phyloP scores from a whole-genome alignment of 2,888 invertebrate species.

The Eurytoma californica region DNA sequence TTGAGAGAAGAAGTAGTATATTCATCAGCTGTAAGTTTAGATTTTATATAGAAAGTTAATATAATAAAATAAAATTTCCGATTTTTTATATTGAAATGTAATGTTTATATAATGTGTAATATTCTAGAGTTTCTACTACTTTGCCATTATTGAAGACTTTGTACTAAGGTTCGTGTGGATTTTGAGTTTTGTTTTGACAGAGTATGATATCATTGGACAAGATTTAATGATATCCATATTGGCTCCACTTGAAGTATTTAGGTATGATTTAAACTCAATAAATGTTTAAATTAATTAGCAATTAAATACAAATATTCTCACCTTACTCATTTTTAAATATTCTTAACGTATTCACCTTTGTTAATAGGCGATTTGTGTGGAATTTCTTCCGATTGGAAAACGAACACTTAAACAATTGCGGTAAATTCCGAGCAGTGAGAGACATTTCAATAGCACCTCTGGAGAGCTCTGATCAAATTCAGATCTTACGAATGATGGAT shows the following conservation, averaged over 20 bases:
- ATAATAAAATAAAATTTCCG: constrained; percentile 35
- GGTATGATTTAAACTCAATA: constrained; percentile 76
- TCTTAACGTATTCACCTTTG: constrained; percentile 53
- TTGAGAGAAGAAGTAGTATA: constrained; percentile 97
- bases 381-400: constrained; percentile 99
- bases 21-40: constrained; percentile 84
- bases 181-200: constrained; percentile 88
- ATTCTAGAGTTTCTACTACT: constrained; percentile 92
- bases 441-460: constrained; percentile 97
- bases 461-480: constrained; percentile 93
- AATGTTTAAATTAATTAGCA: constrained; percentile 1
- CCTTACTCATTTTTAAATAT: constrained; percentile 53
- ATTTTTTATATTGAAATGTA: constrained; percentile 7
- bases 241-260: constrained; percentile 91
- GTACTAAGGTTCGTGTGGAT: constrained; percentile 96
- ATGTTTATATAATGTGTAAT: constrained; percentile 33
- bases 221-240: constrained; percentile 91
- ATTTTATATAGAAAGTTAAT: not conserved
- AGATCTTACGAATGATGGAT: constrained; percentile 96
- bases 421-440: constrained; percentile 97
- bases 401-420: constrained; percentile 99
- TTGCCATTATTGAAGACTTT: constrained; percentile 96
- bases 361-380: constrained; percentile 93
- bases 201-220: constrained; percentile 83
- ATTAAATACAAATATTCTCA: not conserved